Conservation (phyloP, 2,888 invertebrate genomes). For the Phytoseiulus persimilis region DNA sequence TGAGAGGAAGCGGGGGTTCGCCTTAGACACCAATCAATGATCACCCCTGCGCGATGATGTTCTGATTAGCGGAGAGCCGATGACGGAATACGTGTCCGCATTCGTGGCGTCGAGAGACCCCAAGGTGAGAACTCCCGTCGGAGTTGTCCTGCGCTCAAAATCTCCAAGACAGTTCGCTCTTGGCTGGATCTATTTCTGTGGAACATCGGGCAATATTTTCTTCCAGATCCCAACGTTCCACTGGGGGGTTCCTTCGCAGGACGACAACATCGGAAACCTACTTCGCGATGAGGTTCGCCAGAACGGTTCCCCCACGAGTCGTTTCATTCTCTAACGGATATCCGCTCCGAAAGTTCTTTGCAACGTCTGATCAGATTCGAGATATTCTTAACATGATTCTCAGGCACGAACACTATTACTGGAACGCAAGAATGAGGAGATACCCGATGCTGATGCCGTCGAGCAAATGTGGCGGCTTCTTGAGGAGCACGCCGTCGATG, state of each 20-base stretch:
- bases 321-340: background rate
- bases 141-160: background rate
- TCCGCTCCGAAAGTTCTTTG: too few relatives aligned
- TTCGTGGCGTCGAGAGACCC: background rate
- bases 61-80: background rate
- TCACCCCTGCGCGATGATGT: background rate
- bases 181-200: too few relatives aligned
- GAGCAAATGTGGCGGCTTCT: slow-evolving; percentile 35
- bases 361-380: background rate
- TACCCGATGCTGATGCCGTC: slow-evolving; percentile 22
- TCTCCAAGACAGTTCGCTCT: background rate
- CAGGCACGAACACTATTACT: slow-evolving; percentile 21
- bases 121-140: background rate
- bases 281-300: slow-evolving; percentile 25
- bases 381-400: background rate
- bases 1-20: background rate
- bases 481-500: slow-evolving; percentile 23
- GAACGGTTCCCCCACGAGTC: background rate
- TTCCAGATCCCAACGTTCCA: slow-evolving; percentile 31
- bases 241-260: slow-evolving; percentile 23
- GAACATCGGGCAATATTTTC: background rate
- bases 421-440: slow-evolving; percentile 19
- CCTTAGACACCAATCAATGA: background rate
- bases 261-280: slow-evolving; percentile 30
- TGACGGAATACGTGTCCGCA: background rate